Percentiles rank a stretch among this genome's conserved stretches.
Conservation (phyloP, 2,113 vertebrate genomes). For the Parus major region DNA sequence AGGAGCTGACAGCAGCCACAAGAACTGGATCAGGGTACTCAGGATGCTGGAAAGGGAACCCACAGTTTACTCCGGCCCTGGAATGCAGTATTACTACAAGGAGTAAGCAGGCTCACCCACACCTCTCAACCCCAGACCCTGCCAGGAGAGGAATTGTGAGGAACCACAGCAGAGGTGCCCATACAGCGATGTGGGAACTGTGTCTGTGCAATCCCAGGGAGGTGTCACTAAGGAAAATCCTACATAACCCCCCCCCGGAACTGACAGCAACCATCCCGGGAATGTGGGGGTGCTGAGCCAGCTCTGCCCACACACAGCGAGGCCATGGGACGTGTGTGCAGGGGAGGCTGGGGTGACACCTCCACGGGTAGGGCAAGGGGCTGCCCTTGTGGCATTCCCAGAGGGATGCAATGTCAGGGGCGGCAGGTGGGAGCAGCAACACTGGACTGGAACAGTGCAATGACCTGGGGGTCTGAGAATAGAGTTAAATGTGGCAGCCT, state of each 20-base stretch:
- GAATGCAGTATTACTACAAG: accelerated
- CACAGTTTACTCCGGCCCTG: not conserved
- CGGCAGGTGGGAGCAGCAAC: not conserved
- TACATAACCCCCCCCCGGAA: not conserved
- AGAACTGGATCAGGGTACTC: not conserved
- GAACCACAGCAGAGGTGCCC: not conserved
- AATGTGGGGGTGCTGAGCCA: accelerated
- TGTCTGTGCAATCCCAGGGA: not conserved
- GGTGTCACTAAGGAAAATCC: not conserved
- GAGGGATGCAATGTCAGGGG: not conserved
- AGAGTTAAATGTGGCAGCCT: not conserved
- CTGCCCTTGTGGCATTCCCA: not conserved
- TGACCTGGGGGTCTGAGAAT: accelerated
- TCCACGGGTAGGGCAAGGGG: accelerated
- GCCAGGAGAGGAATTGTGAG: not conserved
- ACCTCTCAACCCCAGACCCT: not conserved
- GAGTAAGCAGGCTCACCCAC: not conserved
- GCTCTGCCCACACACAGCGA: accelerated
- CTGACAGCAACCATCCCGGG: not conserved
- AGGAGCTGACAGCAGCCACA: constrained; percentile 47
- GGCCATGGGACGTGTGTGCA: not conserved
- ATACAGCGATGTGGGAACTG: accelerated
- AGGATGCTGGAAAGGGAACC: not conserved
- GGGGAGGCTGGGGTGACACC: not conserved
- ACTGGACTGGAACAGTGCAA: not conserved